Evolutionary conservation across 2,113 vertebrate species (phyloP).

Genomic region (Balaeniceps rex): DNA sequence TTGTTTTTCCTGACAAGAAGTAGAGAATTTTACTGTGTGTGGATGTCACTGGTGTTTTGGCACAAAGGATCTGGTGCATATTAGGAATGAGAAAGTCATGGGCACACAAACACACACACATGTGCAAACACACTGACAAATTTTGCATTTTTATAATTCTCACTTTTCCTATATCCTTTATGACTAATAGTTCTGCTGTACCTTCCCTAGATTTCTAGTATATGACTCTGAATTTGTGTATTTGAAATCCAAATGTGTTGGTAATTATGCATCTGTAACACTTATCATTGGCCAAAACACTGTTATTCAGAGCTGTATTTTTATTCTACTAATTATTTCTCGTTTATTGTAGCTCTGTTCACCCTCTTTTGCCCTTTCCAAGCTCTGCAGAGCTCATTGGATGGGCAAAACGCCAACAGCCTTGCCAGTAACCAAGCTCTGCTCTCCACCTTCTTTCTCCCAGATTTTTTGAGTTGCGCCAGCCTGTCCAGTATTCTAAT

Average conservation of each 20-base stretch:
- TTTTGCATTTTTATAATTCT: background rate
- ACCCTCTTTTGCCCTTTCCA: background rate
- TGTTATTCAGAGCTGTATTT: background rate
- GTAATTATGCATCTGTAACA: background rate
- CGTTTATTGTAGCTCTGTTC: background rate
- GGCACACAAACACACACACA: background rate
- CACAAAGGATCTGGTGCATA: background rate
- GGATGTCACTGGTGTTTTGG: background rate
- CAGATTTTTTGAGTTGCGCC: background rate
- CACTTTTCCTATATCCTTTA: background rate
- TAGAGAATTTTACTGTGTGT: background rate
- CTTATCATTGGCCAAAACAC: background rate
- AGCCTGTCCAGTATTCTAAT: background rate
- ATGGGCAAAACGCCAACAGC: background rate
- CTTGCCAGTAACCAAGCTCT: background rate
- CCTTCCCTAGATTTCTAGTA: background rate
- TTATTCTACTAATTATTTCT: background rate
- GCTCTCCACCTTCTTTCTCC: background rate
- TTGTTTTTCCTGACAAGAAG: background rate
- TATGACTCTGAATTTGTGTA: background rate
- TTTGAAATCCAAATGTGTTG: background rate
- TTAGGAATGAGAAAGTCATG: background rate
- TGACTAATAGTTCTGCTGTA: background rate
- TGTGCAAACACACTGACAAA: background rate
- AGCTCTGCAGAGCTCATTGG: background rate